phyloP scores from a whole-genome alignment of 2,113 vertebrate species.

The Ovis canadensis region DNA sequence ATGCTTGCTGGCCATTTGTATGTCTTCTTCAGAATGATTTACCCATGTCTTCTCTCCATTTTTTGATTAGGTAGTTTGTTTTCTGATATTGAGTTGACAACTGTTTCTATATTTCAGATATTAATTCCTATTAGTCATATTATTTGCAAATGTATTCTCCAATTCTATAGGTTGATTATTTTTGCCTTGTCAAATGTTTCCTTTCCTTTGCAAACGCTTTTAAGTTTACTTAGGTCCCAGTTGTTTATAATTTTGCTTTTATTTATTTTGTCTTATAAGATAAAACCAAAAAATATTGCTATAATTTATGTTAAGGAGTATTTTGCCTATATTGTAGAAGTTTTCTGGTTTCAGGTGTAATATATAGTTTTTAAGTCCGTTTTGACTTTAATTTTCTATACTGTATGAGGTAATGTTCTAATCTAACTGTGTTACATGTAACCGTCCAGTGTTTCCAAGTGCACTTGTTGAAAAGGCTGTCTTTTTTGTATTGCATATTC shows the following conservation, averaged over 20 bases:
- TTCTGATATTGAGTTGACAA: not conserved
- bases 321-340: not conserved
- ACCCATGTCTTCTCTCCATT: not conserved
- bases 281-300: not conserved
- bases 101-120: not conserved
- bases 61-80: not conserved
- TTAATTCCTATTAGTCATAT: not conserved
- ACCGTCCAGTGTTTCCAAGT: not conserved
- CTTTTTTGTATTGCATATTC: not conserved
- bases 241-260: not conserved
- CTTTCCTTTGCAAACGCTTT: not conserved
- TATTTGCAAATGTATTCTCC: not conserved
- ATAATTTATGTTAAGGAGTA: not conserved
- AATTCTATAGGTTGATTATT: not conserved
- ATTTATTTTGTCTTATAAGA: not conserved
- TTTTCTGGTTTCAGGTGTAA: not conserved
- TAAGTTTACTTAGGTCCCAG: not conserved
- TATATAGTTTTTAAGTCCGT: not conserved
- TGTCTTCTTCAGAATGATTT: not conserved
- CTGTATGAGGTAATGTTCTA: not conserved
- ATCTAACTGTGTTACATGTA: not conserved
- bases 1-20: not conserved
- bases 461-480: not conserved
- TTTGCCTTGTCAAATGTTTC: not conserved
- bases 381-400: not conserved